These are phyloP conservation scores for Cassiopea xamachana DNA, from an alignment of 30 jellyfish, hydroid and myxozoan genomes.

Conservation along the genomic window DNA sequence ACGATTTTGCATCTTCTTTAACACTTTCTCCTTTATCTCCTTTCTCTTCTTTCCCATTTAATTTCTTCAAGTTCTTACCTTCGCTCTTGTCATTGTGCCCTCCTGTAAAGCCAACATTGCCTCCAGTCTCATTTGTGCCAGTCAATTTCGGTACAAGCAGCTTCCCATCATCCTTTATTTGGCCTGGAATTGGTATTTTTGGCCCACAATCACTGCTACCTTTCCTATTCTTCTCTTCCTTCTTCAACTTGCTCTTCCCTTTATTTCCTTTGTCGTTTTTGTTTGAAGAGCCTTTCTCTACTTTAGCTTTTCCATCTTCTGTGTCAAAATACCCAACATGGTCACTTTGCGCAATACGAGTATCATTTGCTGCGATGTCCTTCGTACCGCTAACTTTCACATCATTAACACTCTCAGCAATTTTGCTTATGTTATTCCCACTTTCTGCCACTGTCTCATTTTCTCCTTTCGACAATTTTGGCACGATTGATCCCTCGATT, in stretches of 20 bases:
- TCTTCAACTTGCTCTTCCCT: background rate
- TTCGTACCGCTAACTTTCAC: background rate
- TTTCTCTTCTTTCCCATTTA: background rate
- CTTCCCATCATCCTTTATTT: slow-evolving; percentile 23
- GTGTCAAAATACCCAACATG: background rate
- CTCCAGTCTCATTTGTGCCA: slow-evolving; percentile 12
- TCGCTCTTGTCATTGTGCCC: background rate
- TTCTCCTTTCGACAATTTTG: slow-evolving; percentile 17
- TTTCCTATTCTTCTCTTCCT: slow-evolving; percentile 15
- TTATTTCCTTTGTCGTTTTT: background rate
- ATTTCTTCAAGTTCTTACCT: background rate
- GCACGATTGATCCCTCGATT: slow-evolving; percentile 6
- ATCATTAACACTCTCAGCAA: background rate
- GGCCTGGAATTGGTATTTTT: slow-evolving; percentile 41
- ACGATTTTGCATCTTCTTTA: background rate
- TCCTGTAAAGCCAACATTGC: background rate
- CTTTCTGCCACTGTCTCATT: background rate
- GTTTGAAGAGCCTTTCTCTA: background rate
- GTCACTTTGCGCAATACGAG: background rate
- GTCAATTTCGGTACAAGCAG: slow-evolving; percentile 39
- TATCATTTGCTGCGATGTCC: background rate
- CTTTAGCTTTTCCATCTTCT: background rate
- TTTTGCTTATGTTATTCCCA: background rate
- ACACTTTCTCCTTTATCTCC: background rate
- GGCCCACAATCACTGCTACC: slow-evolving; percentile 6